Evolutionary conservation across 1,140 invertebrate genomes (phyloP).

Genomic region (Euwallacea fornicatus): DNA sequence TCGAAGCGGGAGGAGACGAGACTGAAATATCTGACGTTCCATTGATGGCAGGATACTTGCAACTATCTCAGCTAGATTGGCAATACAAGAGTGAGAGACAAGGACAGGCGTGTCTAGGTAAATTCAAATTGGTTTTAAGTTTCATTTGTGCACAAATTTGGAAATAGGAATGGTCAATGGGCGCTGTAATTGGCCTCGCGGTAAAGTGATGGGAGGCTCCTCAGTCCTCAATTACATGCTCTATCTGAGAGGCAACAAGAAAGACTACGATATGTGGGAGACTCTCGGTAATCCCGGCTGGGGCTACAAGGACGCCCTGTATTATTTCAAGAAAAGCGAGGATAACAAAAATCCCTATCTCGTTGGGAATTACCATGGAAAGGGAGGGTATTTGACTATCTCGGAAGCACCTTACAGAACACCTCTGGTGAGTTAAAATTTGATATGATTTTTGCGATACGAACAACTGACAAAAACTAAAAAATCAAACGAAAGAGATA

Average conservation of each 20-base stretch:
- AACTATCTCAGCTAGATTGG: conserved; percentile 88
- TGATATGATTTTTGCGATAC: too few species aligned
- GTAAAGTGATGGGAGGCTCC: conserved; percentile 77
- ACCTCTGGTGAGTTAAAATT: conserved; percentile 59
- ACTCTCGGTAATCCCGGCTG: conserved; percentile 87
- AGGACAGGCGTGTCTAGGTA: conserved; percentile 77
- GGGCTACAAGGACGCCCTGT: conserved; percentile 82
- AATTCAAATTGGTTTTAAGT: conserved; percentile 7
- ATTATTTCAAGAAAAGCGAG: conserved; percentile 92
- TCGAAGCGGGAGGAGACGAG: conserved; percentile 92
- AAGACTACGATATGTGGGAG: conserved; percentile 95
- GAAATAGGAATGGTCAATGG: conserved; percentile 72
- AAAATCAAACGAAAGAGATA: too few species aligned
- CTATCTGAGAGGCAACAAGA: conserved; percentile 89
- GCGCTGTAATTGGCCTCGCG: conserved; percentile 85
- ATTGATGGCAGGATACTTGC: conserved; percentile 81
- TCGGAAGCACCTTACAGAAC: conserved; percentile 85
- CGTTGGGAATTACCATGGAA: conserved; percentile 69
- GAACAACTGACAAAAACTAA: too few species aligned
- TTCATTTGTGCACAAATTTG: not conserved
- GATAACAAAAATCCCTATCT: conserved; percentile 86
- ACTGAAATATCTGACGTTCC: conserved; percentile 88
- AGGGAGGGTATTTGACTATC: conserved; percentile 79
- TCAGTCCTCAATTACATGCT: conserved; percentile 97
- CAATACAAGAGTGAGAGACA: conserved; percentile 89